Conservation (phyloP, 2,113 vertebrate species). For the Cephalopterus ornatus region DNA sequence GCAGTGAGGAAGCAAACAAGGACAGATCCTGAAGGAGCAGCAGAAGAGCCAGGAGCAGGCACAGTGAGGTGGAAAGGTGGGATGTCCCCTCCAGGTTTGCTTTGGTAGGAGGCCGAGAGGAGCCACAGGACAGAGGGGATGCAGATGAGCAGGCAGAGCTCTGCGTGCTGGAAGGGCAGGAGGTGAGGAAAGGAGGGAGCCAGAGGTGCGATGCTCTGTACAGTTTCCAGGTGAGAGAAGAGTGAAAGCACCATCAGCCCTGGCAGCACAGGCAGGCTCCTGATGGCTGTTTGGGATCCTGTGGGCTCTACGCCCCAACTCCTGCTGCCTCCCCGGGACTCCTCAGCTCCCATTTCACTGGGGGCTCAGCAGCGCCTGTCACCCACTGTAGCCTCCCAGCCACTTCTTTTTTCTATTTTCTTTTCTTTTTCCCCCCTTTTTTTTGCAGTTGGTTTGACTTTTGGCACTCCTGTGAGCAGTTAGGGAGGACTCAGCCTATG, state of each 20-base stretch:
- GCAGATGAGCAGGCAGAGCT: not conserved
- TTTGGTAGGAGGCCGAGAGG: conserved; percentile 17
- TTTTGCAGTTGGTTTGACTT: not conserved
- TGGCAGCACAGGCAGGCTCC: not conserved
- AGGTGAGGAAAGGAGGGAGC: not conserved
- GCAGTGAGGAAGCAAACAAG: not conserved
- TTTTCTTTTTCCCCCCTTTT: not conserved
- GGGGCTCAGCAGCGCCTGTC: not conserved
- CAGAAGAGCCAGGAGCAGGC: conserved; percentile 30
- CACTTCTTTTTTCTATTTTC: not conserved
- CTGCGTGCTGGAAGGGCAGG: conserved; percentile 11
- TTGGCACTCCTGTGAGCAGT: not conserved
- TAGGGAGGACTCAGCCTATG: not conserved
- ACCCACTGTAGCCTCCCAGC: not conserved
- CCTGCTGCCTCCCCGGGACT: not conserved
- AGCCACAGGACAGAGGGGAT: not conserved
- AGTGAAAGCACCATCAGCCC: not conserved
- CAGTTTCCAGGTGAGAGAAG: not conserved
- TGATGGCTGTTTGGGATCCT: not conserved
- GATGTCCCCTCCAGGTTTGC: not conserved
- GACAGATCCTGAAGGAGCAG: not conserved
- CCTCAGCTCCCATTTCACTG: not conserved
- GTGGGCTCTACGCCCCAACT: not conserved
- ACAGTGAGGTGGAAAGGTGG: not conserved
- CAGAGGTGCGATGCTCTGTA: not conserved